Evolutionary conservation across 2,888 invertebrate species (phyloP), one percentile per base, ranked within the genome.

Genomic region (Masnerella sp.): DNA sequence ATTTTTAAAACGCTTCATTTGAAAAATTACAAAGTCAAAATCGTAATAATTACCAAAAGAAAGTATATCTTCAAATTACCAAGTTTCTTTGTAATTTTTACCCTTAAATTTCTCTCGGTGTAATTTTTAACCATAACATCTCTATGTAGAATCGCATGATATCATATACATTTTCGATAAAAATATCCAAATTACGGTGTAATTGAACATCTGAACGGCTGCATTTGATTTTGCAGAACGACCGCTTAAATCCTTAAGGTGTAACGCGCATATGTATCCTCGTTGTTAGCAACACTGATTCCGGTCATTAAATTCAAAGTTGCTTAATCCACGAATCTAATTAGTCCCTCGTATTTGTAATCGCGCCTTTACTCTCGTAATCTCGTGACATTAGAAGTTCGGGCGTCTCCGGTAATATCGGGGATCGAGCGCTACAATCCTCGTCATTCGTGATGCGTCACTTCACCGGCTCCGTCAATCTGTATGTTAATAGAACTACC

Each of bases 401-500:
- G 51, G 34, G 45, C 51, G 64, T 51, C 68, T 58, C 45, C 3
- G 51, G 64, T 61, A 62, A 72, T 65, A 67, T 73, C 56, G 54
- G 32, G 62, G 51, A 69, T 70, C 42, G 69, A 15, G 59, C 45
- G 30, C 45, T 28, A 68, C 68, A 52, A 59, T 68, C 45, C 52
- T 72, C 51, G 59, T 68, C 68, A 69, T 65, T 72, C 69, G 69
- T 69, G 72, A 58, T 61, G 56, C 65, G 65, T 68, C 65, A 65
- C 56, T 69, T 78, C 58, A 75, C 78, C 77, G 74, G 68, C 58
- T 36, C 30, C 78, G 77, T 78, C 80, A 83, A 83, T 83, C 81
- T 83, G 80, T 83, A 83, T 83, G 83, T 80, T 83, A 83, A 83
- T 83, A 77, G 72, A 77, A 77, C 76, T 79, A 81, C 82, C 79